Evolutionary conservation across 2,113 vertebrate species (phyloP).

Genomic region (Burhinus bistriatus): DNA sequence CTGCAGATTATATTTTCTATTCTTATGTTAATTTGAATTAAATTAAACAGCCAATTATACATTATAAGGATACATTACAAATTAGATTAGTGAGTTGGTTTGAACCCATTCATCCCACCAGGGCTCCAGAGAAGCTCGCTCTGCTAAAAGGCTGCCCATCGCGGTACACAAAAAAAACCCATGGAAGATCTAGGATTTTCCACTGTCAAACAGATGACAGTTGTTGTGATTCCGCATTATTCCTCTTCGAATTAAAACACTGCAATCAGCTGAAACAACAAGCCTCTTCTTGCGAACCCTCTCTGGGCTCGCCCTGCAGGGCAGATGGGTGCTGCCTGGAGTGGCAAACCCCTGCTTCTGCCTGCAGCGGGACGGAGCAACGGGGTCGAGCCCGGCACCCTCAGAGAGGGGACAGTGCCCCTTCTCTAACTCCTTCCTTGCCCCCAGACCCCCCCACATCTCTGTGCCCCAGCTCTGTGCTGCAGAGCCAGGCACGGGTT

Average conservation of each 20-base stretch:
- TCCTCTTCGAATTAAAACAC: slow-evolving; percentile 17
- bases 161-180: not conserved
- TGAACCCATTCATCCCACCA: slow-evolving; percentile 23
- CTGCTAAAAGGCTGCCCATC: not conserved
- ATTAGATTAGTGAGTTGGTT: slow-evolving; percentile 41
- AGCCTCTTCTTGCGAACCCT: not conserved
- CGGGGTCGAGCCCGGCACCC: not conserved
- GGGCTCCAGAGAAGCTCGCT: not conserved
- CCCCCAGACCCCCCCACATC: not conserved
- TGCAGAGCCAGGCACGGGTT: too few relatives aligned
- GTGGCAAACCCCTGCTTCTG: not conserved
- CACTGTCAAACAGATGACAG: slow-evolving; percentile 7
- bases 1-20: slow-evolving; percentile 15
- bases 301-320: fast-evolving
- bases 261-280: slow-evolving; percentile 27
- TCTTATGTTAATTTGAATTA: slow-evolving; percentile 50
- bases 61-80: slow-evolving; percentile 34
- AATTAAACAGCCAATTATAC: slow-evolving; percentile 52
- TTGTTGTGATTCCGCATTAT: slow-evolving; percentile 17
- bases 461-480: not conserved
- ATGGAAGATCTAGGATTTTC: not conserved
- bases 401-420: not conserved
- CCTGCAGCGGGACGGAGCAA: not conserved
- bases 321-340: not conserved
- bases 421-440: not conserved